These are phyloP conservation scores for Ophiothrix spiculata DNA, from an alignment of 35 echinoderm and acorn worm genomes.

Conservation along the genomic window DNA sequence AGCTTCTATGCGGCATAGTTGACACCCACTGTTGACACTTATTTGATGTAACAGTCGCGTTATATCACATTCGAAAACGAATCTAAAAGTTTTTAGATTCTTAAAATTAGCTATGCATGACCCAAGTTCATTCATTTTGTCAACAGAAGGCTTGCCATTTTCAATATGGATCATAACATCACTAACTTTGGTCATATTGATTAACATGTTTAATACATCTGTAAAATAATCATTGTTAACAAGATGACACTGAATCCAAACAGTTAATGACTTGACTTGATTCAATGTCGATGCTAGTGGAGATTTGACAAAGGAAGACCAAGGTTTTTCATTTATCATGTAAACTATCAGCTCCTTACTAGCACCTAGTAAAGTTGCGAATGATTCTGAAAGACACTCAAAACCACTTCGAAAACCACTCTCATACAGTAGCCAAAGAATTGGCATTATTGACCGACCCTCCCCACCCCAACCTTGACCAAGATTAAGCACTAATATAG, in stretches of 20 bases:
- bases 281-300: neutral
- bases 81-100: no score
- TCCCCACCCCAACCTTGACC: no score
- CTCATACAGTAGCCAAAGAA: neutral
- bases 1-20: no score
- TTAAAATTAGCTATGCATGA: neutral
- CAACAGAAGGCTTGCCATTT: no score
- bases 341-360: neutral
- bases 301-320: neutral
- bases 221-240: neutral
- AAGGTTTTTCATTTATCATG: neutral
- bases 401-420: neutral
- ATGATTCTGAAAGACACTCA: no score
- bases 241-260: neutral
- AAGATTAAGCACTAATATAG: no score
- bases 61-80: no score
- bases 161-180: neutral
- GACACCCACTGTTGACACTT: no score
- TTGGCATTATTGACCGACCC: neutral
- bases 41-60: no score
- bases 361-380: neutral
- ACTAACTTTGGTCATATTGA: neutral
- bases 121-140: neutral
- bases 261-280: neutral
- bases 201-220: neutral